Base-by-base conservation (phyloP, 1,140 invertebrate species). In the Megathymus violae region DNA sequence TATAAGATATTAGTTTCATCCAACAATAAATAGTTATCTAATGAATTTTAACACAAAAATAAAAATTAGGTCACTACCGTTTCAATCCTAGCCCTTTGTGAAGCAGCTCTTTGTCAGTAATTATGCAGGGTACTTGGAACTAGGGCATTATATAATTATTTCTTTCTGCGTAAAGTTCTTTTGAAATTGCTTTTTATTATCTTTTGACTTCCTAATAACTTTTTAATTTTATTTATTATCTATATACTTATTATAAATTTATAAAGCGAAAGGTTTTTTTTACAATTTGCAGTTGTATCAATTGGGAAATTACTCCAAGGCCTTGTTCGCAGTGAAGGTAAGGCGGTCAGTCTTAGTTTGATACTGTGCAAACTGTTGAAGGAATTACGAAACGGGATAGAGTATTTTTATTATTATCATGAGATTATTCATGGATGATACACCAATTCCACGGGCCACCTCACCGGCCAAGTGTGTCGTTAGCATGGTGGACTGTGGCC, bases 141-240 rank as follows among this genome's bases (percentile, higher is more conserved):
- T 31, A 31, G 27, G 27, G 27, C 27, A 31, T 31, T 31, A 31
- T 31, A 31, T 31, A 31, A 31, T 31, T 31, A 31, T 31, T 31
- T 31, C 27, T 31, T 31, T 31, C 27, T 31, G 27, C 27, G 9
- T 31, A 4, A 31, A 31, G 4, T 31, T 9, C 9, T 31, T 31
- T 2, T 7, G 9, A 31, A 31, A 31, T 31, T 31, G 27, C 27
- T 31, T 31, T 31, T 7, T 31, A 31, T 7, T 31, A 31, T 9
- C 4, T 4, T 31, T 31, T 31, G 27, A 31, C 9, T 4, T 31
- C n/a, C 9, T 31, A 31, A 31, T 31, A 9, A 31, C 27, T 31
- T 31, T 31, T 31, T 9, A 31, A 31, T 31, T 31, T 4, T 31
- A 31, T 31, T 31, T 31, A 4, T 25, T 25, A 25, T 25, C 22